These are phyloP conservation scores for Pseudolaguvia tuberculata DNA, from an alignment of 2,113 vertebrate species.

Conservation along the genomic window DNA sequence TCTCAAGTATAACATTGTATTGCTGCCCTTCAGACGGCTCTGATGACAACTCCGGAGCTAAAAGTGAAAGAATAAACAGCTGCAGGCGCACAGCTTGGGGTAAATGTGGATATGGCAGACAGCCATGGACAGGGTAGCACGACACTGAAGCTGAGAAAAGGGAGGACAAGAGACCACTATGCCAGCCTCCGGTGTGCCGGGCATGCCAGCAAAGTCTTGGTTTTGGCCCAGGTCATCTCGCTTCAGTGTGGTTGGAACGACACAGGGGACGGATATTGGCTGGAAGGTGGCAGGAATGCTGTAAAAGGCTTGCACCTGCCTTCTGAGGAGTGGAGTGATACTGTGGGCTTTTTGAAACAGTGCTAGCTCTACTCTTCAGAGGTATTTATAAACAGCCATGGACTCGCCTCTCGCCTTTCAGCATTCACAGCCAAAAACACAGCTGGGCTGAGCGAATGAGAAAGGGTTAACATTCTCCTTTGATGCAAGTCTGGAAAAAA, in stretches of 20 bases:
- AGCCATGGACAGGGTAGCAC: conserved; percentile 44
- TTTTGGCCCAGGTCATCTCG: conserved; percentile 12
- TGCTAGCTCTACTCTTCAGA: conserved; percentile 4
- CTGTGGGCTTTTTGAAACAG: conserved; percentile 8
- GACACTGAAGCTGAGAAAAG: conserved; percentile 39
- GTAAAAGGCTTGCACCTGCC: conserved; percentile 44
- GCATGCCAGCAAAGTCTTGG: conserved; percentile 13
- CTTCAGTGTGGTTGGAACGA: conserved; percentile 26
- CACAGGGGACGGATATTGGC: conserved; percentile 29
- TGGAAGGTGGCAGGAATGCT: conserved; percentile 35
- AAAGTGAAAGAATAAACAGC: conserved; percentile 63
- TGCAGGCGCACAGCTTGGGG: conserved; percentile 48
- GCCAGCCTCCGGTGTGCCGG: not conserved
- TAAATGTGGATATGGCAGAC: conserved; percentile 45
- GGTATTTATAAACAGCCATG: conserved; percentile 50
- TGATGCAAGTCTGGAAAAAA: conserved; percentile 39
- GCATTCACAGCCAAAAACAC: conserved; percentile 20
- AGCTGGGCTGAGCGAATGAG: conserved; percentile 10
- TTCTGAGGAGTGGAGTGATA: conserved; percentile 24
- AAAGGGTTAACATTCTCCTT: conserved; percentile 48
- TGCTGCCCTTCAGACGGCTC: conserved; percentile 50
- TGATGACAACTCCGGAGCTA: conserved; percentile 56
- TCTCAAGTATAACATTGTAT: conserved; percentile 49
- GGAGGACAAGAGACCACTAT: conserved; percentile 38
- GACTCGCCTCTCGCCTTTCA: conserved; percentile 41